Base-by-base conservation (phyloP, 2,797 vertebrate species). In the Poecile montanus region DNA sequence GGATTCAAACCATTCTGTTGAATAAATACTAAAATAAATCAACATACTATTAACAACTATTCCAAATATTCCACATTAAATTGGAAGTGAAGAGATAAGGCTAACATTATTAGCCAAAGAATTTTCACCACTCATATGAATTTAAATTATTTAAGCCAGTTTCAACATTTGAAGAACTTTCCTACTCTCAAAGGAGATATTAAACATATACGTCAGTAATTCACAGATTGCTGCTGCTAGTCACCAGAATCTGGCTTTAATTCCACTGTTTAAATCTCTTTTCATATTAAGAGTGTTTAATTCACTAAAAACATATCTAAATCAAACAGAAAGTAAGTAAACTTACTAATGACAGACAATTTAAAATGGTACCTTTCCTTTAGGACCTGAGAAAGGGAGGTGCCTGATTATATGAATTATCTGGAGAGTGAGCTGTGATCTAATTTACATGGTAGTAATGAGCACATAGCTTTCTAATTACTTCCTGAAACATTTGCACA, bases 161-260 rank as follows among this genome's bases (percentile, higher is more conserved):
- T 97, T 97, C 92, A 96, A 96, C 85, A 92, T 95, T 66, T 94
- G 89, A 97, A 91, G 86, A 97, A 94, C 73, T 89, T 94, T 87
- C 73, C 75, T 90, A 19, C 65, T 92, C 89, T 92, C 83, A 58
- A 70, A 85, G 60, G 92, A 91, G 42, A 66, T 75, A 92, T 91
- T 96, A 95, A 95, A 76, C 0, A 0, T 94, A 92, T 88, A 90
- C 1, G 1, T 90, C 72, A 94, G 88, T 94, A 90, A 89, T 91
- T 93, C 91, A 93, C 77, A 92, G 67, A 92, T 80, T 91, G 88
- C 90, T 93, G 88, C 85, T 94, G 62, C 77, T 91, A 85, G 50
- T 91, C 91, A 94, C 75, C 58, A 91, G 85, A 94, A 93, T 89
- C 63, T 95, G 93, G 80, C 65, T 96, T 91, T 84, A 91, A 90